Conservation (phyloP, 2,888 invertebrate genomes). For the Heliothis peltigera region DNA sequence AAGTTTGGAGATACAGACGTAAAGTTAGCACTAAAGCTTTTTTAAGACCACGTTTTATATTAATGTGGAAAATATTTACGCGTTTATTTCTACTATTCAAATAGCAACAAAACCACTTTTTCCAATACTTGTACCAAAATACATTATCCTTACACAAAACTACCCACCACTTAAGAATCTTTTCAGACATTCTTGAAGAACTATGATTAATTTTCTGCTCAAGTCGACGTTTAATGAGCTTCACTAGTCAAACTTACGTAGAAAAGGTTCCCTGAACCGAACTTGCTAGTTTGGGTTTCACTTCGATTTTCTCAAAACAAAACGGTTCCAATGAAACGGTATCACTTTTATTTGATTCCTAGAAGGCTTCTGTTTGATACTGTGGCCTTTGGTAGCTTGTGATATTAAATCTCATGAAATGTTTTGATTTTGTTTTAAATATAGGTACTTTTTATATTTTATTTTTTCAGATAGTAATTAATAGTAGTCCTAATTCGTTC, state of each 20-base stretch:
- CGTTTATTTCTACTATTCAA: no score
- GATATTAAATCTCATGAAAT: neutral
- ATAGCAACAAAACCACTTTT: no score
- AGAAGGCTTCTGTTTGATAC: neutral
- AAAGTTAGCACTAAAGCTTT: no score
- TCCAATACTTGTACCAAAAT: no score
- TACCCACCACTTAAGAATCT: slow-evolving; percentile 14
- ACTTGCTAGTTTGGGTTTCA: slow-evolving; percentile 39
- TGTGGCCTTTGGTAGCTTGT: neutral
- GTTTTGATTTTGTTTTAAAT: neutral
- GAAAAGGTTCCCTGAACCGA: slow-evolving; percentile 31
- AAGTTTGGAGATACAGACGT: no score
- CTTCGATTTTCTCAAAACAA: slow-evolving; percentile 45
- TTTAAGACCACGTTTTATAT: no score
- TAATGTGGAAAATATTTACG: no score
- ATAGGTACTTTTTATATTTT: no score
- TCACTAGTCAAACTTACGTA: slow-evolving; percentile 33
- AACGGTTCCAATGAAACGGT: slow-evolving; percentile 33
- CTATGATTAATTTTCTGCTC: slow-evolving; percentile 49
- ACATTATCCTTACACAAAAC: slow-evolving; percentile 9
- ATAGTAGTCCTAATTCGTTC: no score
- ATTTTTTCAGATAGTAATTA: no score
- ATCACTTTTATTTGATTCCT: slow-evolving; percentile 29
- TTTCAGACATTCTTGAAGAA: slow-evolving; percentile 35
- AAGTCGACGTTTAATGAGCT: slow-evolving; percentile 46